phyloP scores from a whole-genome alignment of 2,113 vertebrate species.

The Galeopterus variegatus region DNA sequence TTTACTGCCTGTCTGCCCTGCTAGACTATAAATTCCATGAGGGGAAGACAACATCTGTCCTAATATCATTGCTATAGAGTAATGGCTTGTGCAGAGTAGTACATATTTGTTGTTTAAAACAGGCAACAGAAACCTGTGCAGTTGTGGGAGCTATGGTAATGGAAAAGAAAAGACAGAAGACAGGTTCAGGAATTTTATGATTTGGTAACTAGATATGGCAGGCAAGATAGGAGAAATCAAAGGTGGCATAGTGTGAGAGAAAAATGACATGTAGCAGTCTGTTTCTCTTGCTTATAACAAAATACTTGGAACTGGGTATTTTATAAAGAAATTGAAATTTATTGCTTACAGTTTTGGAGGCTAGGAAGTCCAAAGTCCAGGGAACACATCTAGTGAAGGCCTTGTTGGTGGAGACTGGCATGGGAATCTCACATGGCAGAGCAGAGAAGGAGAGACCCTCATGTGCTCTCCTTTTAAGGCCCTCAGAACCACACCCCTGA shows the following conservation, averaged over 20 bases:
- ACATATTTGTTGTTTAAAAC: neutral
- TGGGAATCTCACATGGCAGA: too few species aligned
- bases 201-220: neutral
- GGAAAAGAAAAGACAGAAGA: neutral
- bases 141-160: neutral
- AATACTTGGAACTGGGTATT: too few species aligned
- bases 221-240: neutral
- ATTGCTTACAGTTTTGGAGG: too few species aligned
- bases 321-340: too few species aligned
- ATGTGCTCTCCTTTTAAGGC: too few species aligned
- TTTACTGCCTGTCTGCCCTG: neutral
- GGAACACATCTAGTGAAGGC: too few species aligned
- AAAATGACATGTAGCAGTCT: neutral
- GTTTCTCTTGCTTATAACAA: too few species aligned
- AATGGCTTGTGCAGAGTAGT: neutral
- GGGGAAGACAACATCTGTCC: neutral
- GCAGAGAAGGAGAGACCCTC: too few species aligned
- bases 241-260: neutral
- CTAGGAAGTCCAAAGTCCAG: too few species aligned
- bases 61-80: neutral
- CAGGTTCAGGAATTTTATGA: neutral
- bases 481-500: too few species aligned
- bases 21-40: constrained; percentile 3
- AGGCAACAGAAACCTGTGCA: neutral
- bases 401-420: too few species aligned